Base-by-base conservation (phyloP, 2,113 vertebrate genomes). In the Leucosticte australis region DNA sequence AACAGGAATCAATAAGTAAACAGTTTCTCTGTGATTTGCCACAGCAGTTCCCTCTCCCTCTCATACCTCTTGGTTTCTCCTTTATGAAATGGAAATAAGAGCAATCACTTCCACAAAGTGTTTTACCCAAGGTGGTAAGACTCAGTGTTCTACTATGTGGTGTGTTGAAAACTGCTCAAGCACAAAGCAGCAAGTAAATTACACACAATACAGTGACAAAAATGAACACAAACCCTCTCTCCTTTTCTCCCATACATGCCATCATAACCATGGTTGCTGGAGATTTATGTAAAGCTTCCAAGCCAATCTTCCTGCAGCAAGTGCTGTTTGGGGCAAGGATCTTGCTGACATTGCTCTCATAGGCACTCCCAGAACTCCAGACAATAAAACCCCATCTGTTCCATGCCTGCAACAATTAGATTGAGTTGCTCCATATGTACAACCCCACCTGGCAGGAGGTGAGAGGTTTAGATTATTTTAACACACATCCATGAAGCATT, bases 371-470 rank as follows among this genome's bases (percentile, higher is more conserved):
- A 77, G 50, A 55, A 83, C 59, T 90, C 42, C n/a, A 79, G 84
- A 94, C 82, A 92, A 89, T 95, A 94, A 97, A 97, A 70, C 27
- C 59, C 95, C 94, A 95, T 91, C 90, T 95, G 90, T 74, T 95
- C 75, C 42, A 68, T 52, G 82, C 90, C 91, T 86, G 52, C 63
- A 91, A 95, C 71, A 77, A 94, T 67, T 52, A 94, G 37, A 77
- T 26, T 41, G 94, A 94, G 87, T 90, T 91, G 68, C 44, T 39
- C 59, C 2, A 1, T 47, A 77, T 4, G 50, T 31, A 83, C 19
- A 62, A 77, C 15, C 74, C 65, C 73, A 95, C 89, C 78, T 70
- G 84, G 84, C 68, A 94, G 84, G 63, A 92, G 82, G 87, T 79
- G 73, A 89, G 68, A 86, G 35, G 35, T 83, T 94, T 57, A 73